Percentiles rank a stretch among this genome's conserved stretches.
Conservation (phyloP, 2,113 vertebrate genomes). For the Cyanistes caeruleus region DNA sequence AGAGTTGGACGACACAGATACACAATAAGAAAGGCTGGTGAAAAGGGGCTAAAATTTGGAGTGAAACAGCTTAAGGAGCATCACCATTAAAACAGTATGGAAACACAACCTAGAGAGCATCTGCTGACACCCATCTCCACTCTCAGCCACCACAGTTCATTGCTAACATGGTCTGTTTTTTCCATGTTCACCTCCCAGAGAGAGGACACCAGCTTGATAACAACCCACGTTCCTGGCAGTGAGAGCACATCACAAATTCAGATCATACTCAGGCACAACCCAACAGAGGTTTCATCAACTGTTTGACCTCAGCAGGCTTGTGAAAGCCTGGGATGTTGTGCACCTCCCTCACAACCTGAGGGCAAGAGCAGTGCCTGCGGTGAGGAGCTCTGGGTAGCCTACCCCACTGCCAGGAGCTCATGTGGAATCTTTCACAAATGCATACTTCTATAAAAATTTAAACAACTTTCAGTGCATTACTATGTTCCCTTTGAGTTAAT, state of each 20-base stretch:
- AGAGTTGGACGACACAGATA: not conserved
- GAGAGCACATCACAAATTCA: not conserved
- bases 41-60: not conserved
- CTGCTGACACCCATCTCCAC: not conserved
- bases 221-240: not conserved
- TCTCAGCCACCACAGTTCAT: not conserved
- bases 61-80: not conserved
- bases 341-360: not conserved
- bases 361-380: not conserved
- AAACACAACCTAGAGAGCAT: not conserved
- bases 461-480: not conserved
- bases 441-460: not conserved
- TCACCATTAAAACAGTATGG: not conserved
- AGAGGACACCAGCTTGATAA: not conserved
- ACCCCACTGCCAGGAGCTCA: rapidly evolving
- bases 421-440: not conserved
- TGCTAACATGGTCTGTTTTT: not conserved
- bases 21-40: not conserved
- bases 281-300: not conserved
- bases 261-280: not conserved
- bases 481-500: not conserved
- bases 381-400: not conserved
- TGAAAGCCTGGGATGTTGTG: not conserved
- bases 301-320: not conserved
- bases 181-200: not conserved